Conservation (phyloP, 2,888 invertebrate species). For the Drosophila birchii region DNA sequence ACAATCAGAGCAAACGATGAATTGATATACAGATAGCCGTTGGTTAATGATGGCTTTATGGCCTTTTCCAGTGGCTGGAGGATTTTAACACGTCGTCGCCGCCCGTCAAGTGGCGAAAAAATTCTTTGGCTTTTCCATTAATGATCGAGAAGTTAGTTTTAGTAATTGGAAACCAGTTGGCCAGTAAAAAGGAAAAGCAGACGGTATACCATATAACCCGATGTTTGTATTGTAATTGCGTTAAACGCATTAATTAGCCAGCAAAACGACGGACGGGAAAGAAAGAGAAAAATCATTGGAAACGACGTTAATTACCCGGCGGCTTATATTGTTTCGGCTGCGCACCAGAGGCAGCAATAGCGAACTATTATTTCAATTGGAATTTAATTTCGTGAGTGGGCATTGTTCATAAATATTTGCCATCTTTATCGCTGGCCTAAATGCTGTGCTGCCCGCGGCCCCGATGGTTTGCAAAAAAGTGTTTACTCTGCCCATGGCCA, state of each 20-base stretch:
- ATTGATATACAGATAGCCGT: conserved; percentile 28
- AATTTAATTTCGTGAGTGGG: conserved; percentile 46
- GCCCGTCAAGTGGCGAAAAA: conserved; percentile 33
- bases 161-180: conserved; percentile 49
- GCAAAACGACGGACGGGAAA: conserved; percentile 45
- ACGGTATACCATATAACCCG: conserved; percentile 28
- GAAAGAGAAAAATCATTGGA: conserved; percentile 60
- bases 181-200: conserved; percentile 39
- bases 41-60: conserved; percentile 55
- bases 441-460: conserved; percentile 17
- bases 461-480: conserved; percentile 19
- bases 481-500: conserved; percentile 23
- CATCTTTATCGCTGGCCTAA: conserved; percentile 36
- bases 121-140: conserved; percentile 50
- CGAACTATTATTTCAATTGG: conserved; percentile 65
- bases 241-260: conserved; percentile 64
- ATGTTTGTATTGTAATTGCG: conserved; percentile 47
- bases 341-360: conserved; percentile 22
- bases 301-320: conserved; percentile 60
- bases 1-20: conserved; percentile 69
- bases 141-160: conserved; percentile 48
- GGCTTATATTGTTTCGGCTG: conserved; percentile 45
- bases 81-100: conserved; percentile 53
- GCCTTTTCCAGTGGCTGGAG: conserved; percentile 46
- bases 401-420: conserved; percentile 38